Evolutionary conservation across 1,140 invertebrate genomes (phyloP), one percentile per base, ranked within the genome.

Genomic region (Acromyrmex heyeri): DNA sequence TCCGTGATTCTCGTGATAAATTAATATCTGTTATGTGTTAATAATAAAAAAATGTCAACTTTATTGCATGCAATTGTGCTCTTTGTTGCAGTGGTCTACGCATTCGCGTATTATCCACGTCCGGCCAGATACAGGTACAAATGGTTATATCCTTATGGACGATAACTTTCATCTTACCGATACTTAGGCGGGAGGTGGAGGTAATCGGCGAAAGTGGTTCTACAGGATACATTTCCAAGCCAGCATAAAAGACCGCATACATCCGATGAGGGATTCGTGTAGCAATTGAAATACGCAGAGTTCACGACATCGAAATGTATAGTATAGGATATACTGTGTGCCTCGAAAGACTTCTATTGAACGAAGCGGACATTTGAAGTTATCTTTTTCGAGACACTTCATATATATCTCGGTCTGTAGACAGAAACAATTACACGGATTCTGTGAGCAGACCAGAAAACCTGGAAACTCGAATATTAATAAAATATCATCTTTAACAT

Each of bases 1-100:
- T 0, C 3, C 10, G 27, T 18, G 27, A 62, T n/a, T 67, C 34
- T 38, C n/a, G n/a, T 44, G 8, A 67, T 21, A 44, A 10, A 65
- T 38, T 44, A 67, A 24, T 55, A 16, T 18, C 4, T 30, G 4
- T 59, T 14, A 70, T 38, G 12, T 61, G 24, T 48, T 61, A n/a
- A 50, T 1, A 69, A 69, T 27, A 62, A 61, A 48, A 57, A 27
- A 12, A 59, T 30, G 4, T 70, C 12, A 69, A 24, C 27, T 79
- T 81, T 81, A 44, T 62, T 75, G 24, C 18, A 73, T 48, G 48
- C 48, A 65, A 30, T 10, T 3, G 34, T 38, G 27, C 38, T 83
- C 18, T 83, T n/a, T 83, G 79, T 83, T 83, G 7, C 79, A 83
- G 79, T 73, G n/a, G 24, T 83, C 38, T 75, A 83, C 5, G 55